These are phyloP conservation scores for Drosophila pruinosa DNA, from an alignment of 1,140 invertebrate species.

Conservation along the genomic window DNA sequence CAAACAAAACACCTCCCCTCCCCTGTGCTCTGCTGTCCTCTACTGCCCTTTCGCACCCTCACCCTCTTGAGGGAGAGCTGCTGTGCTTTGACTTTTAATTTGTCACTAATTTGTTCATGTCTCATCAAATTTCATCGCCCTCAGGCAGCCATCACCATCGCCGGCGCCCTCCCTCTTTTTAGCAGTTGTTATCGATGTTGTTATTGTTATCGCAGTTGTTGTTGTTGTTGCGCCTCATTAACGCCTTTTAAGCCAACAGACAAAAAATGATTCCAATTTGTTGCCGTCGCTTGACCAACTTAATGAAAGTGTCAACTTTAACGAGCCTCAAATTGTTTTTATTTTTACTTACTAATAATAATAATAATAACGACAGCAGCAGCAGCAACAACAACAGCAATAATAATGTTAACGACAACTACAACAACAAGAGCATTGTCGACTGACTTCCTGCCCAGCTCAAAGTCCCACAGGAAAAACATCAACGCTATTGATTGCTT, in stretches of 20 bases:
- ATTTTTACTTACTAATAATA: slow-evolving; percentile 66
- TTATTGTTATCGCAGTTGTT: slow-evolving; percentile 7
- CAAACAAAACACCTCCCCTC: slow-evolving; percentile 21
- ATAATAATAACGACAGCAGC: slow-evolving; percentile 26
- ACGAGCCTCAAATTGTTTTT: slow-evolving; percentile 80
- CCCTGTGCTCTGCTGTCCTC: background rate
- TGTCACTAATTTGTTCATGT: slow-evolving; percentile 74
- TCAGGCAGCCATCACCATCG: background rate
- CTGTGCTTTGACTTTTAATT: slow-evolving; percentile 67
- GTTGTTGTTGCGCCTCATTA: slow-evolving; percentile 59
- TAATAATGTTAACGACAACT: too few species aligned
- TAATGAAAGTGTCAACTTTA: slow-evolving; percentile 81
- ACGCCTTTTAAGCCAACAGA: slow-evolving; percentile 62
- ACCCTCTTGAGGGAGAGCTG: background rate
- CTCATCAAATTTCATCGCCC: slow-evolving; percentile 66
- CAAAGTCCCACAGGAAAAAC: slow-evolving; percentile 22
- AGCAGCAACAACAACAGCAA: slow-evolving; percentile 37
- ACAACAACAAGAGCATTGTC: slow-evolving; percentile 30
- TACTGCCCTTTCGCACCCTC: background rate
- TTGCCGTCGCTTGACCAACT: slow-evolving; percentile 65
- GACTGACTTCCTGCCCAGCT: slow-evolving; percentile 47
- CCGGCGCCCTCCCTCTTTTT: background rate
- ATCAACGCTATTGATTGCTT: slow-evolving; percentile 73
- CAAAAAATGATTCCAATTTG: slow-evolving; percentile 57
- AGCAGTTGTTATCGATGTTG: slow-evolving; percentile 9